Evolutionary conservation across 2,888 invertebrate genomes (phyloP).

Genomic region (Eupithecia dodoneata): DNA sequence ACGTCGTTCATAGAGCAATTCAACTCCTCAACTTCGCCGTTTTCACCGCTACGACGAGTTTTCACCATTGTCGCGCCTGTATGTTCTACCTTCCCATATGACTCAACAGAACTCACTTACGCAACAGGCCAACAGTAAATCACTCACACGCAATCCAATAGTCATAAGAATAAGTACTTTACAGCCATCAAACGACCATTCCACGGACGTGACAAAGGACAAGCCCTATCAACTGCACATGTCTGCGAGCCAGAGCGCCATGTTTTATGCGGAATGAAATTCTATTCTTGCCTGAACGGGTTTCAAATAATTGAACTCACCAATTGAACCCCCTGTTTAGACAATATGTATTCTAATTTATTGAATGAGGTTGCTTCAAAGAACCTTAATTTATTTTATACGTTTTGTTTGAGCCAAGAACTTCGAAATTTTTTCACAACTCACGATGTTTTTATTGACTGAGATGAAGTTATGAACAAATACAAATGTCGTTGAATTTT

Average conservation of each 20-base stretch:
- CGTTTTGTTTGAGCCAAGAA: constrained; percentile 22
- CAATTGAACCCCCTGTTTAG: constrained; percentile 59
- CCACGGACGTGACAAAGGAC: constrained; percentile 68
- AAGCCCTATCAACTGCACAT: constrained; percentile 78
- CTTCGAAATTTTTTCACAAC: constrained; percentile 45
- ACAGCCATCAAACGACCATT: constrained; percentile 60
- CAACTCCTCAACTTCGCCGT: constrained; percentile 80
- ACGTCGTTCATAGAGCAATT: constrained; percentile 78
- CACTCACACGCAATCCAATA: constrained; percentile 59
- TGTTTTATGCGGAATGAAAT: constrained; percentile 70
- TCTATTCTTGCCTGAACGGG: constrained; percentile 47
- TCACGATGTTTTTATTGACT: constrained; percentile 78
- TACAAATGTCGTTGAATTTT: neutral
- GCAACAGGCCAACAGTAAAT: constrained; percentile 61
- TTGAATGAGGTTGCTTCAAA: constrained; percentile 7
- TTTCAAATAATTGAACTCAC: constrained; percentile 63
- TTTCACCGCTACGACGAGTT: constrained; percentile 83
- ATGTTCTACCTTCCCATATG: constrained; percentile 65
- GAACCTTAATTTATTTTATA: constrained; percentile 7
- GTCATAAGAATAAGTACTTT: constrained; percentile 54
- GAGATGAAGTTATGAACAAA: constrained; percentile 43
- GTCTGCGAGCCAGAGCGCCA: constrained; percentile 73
- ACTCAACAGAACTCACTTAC: constrained; percentile 64
- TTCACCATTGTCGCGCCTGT: constrained; percentile 79
- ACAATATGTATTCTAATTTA: constrained; percentile 26